phyloP scores from a whole-genome alignment of 2,888 invertebrate species.

The Gandaritis pyraliata region DNA sequence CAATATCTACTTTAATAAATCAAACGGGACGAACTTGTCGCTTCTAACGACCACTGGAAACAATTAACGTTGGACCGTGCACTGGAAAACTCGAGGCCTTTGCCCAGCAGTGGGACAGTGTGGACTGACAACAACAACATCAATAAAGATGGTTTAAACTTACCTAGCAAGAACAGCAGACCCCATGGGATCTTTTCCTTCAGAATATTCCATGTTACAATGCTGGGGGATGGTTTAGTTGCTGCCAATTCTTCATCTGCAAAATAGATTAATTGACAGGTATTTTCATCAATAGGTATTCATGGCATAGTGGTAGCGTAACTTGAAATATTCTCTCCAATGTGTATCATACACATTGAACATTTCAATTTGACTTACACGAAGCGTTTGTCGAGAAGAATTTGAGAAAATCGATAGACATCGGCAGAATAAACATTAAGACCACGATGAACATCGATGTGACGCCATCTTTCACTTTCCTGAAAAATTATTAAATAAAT shows the following conservation, averaged over 20 bases:
- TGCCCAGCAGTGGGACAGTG: too few relatives aligned
- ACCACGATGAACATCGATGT: slow-evolving; percentile 93
- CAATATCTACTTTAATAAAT: too few relatives aligned
- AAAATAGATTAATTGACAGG: slow-evolving; percentile 32
- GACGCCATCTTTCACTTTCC: slow-evolving; percentile 90
- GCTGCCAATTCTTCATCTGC: slow-evolving; percentile 83
- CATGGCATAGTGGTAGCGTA: too few relatives aligned
- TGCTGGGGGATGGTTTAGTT: slow-evolving; percentile 86
- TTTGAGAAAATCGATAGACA: slow-evolving; percentile 89
- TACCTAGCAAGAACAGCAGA: slow-evolving; percentile 91
- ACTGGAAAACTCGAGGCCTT: too few relatives aligned
- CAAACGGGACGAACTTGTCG: too few relatives aligned
- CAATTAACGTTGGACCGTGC: too few relatives aligned
- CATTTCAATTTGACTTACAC: slow-evolving; percentile 64
- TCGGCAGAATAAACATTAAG: slow-evolving; percentile 93
- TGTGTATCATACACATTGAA: too few relatives aligned
- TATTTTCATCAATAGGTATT: too few relatives aligned
- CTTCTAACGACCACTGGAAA: too few relatives aligned
- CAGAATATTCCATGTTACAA: slow-evolving; percentile 93
- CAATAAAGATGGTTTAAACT: slow-evolving; percentile 40
- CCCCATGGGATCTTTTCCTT: slow-evolving; percentile 96
- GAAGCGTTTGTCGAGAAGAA: slow-evolving; percentile 83
- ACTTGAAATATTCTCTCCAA: too few relatives aligned
- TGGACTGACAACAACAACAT: too few relatives aligned
- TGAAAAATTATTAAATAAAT: slow-evolving; percentile 58